Evolutionary conservation across 2,113 vertebrate species (phyloP).

Genomic region (Colossoma macropomum): DNA sequence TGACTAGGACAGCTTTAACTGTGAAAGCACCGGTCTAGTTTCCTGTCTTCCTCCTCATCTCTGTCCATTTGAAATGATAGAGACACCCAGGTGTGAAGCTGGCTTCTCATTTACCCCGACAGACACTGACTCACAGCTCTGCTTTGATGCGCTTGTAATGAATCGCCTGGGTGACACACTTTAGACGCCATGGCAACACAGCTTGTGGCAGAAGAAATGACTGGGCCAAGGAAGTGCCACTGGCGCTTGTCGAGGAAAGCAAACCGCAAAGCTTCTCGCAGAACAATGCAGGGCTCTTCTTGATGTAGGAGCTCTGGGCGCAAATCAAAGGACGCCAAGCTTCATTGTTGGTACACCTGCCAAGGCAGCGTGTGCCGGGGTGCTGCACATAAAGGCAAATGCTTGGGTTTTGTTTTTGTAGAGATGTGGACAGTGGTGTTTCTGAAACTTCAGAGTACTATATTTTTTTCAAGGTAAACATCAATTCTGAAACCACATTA

Average conservation of each 20-base stretch:
- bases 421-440: not conserved
- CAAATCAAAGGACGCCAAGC: conserved; percentile 15
- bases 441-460: not conserved
- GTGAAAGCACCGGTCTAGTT: not conserved
- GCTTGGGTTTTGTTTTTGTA: not conserved
- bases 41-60: conserved; percentile 2
- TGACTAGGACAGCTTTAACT: conserved; percentile 7
- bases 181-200: conserved; percentile 49
- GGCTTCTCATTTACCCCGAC: conserved; percentile 35
- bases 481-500: not conserved
- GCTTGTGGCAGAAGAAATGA: conserved; percentile 29
- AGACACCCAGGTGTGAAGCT: conserved; percentile 29
- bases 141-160: conserved; percentile 41
- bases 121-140: conserved; percentile 39
- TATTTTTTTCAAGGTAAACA: not conserved
- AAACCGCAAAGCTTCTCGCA: not conserved
- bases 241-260: not conserved
- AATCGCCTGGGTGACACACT: conserved; percentile 42
- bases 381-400: conserved; percentile 7
- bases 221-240: conserved; percentile 23
- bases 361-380: not conserved
- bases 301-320: conserved; percentile 26
- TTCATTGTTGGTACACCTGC: conserved; percentile 13
- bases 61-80: conserved; percentile 33
- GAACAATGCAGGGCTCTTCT: conserved; percentile 27